Base-by-base conservation (phyloP, 1,140 invertebrate genomes). In the Gonatopus flavifemur region DNA sequence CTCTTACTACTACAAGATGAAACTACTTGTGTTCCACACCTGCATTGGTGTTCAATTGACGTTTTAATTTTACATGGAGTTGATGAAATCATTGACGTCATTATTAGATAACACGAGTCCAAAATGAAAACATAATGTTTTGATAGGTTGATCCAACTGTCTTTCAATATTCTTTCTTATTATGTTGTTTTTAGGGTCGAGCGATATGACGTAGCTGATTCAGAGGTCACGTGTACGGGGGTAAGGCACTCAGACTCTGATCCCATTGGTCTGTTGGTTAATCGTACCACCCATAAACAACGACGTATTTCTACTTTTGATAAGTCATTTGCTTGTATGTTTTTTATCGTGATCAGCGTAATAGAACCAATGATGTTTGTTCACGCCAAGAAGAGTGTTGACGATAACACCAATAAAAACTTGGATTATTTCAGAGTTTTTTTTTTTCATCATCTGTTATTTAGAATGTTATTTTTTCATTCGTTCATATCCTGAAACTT, bases 231-330 rank as follows among this genome's bases (percentile, higher is more conserved):
- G 52, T 59, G 60, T 46, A 57, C 43, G 49, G 61, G 65, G 65
- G 65, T 67, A 67, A 66, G 58, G 65, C 65, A 57, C 18, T n/a
- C 31, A 40, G 40, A 36, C 30, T 28, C 28, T 4, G 3, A 18
- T 20, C 6, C 22, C 16, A 67, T 67, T 67, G 58, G 65, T 47
- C 35, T 22, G 7, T 13, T 3, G 2, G 5, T 0, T 3, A 32
- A 59, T 67, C 63, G 61, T 30, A 62, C 65, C 63, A 67, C 57
- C 58, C 63, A 66, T 66, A 36, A 33, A 33, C 45, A 20, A 39
- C 31, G 8, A 44, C 49, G 39, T 50, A 57, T 57, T 57, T 45
- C 54, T 38, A 24, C 21, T 39, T 16, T 36, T 21, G 58, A 54
- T 56, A 59, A 53, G 31, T 24, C 39, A 15, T 38, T 19, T 25